These are phyloP conservation scores for Petromus typicus DNA, from an alignment of 2,113 vertebrate genomes.

Conservation along the genomic window DNA sequence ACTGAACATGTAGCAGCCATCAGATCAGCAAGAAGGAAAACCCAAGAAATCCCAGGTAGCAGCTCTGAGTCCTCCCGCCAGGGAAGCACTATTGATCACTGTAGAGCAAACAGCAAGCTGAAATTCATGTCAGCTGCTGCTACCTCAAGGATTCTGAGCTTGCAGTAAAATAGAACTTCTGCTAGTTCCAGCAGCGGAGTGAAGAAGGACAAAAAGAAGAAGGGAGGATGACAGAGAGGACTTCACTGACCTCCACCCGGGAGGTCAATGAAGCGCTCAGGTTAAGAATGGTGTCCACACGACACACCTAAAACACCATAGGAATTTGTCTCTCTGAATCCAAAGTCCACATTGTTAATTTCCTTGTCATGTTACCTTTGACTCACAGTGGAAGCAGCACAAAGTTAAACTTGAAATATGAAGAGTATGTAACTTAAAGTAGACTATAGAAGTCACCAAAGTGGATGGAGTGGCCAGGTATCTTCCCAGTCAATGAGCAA, in stretches of 20 bases:
- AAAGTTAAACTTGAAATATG: not conserved
- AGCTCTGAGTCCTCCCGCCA: not conserved
- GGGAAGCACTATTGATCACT: accelerated
- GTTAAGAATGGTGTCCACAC: no score
- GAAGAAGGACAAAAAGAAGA: not conserved
- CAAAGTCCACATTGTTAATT: accelerated
- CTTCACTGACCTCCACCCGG: no score
- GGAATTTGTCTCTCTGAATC: not conserved
- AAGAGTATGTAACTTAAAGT: accelerated
- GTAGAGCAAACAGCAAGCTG: not conserved
- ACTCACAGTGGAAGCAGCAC: not conserved
- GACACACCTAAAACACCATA: accelerated
- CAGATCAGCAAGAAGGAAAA: not conserved
- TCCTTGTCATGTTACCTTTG: not conserved
- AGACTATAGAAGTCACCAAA: not conserved
- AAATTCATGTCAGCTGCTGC: not conserved
- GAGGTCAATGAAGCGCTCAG: no score
- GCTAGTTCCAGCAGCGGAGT: not conserved
- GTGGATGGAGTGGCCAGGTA: no score
- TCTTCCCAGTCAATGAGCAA: not conserved
- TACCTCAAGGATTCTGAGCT: not conserved
- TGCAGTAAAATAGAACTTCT: not conserved
- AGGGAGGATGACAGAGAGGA: not conserved
- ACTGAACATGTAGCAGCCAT: no score
- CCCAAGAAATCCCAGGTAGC: not conserved